Conservation (phyloP, 2,888 invertebrate species). For the Craniophora ligustri region DNA sequence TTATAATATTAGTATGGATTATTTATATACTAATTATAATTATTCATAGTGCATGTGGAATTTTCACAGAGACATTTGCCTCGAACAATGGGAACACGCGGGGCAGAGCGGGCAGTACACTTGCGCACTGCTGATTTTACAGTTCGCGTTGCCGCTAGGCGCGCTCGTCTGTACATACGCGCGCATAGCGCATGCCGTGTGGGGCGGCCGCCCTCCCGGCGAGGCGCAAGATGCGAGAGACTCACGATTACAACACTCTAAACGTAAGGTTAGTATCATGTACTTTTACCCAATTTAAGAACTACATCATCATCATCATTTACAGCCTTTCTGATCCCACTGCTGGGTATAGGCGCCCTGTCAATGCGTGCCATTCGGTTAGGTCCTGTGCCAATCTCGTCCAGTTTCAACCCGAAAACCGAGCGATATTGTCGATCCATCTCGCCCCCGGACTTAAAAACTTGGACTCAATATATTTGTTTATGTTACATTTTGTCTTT, state of each 20-base stretch:
- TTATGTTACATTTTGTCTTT: too few species aligned
- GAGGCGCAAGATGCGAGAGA: slow-evolving; percentile 95
- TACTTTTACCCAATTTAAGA: not conserved
- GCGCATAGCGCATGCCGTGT: slow-evolving; percentile 95
- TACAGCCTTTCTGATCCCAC: too few species aligned
- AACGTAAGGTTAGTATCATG: slow-evolving; percentile 92
- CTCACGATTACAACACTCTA: slow-evolving; percentile 94
- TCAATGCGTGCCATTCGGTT: too few species aligned
- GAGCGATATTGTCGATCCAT: too few species aligned
- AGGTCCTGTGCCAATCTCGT: too few species aligned
- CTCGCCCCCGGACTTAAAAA: too few species aligned
- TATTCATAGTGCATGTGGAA: not conserved
- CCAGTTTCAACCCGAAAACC: too few species aligned
- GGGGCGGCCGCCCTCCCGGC: slow-evolving; percentile 95
- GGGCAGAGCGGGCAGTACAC: slow-evolving; percentile 92
- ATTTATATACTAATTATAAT: not conserved
- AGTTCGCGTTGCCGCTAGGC: slow-evolving; percentile 94
- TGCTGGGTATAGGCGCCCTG: too few species aligned
- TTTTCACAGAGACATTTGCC: slow-evolving; percentile 91
- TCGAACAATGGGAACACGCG: slow-evolving; percentile 91
- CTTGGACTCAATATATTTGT: too few species aligned
- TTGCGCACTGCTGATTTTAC: slow-evolving; percentile 93
- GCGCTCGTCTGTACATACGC: slow-evolving; percentile 95
- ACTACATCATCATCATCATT: too few species aligned
- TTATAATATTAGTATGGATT: too few species aligned